These are phyloP conservation scores for Bettongia penicillata DNA, from an alignment of 2,113 vertebrate species.

Conservation along the genomic window DNA sequence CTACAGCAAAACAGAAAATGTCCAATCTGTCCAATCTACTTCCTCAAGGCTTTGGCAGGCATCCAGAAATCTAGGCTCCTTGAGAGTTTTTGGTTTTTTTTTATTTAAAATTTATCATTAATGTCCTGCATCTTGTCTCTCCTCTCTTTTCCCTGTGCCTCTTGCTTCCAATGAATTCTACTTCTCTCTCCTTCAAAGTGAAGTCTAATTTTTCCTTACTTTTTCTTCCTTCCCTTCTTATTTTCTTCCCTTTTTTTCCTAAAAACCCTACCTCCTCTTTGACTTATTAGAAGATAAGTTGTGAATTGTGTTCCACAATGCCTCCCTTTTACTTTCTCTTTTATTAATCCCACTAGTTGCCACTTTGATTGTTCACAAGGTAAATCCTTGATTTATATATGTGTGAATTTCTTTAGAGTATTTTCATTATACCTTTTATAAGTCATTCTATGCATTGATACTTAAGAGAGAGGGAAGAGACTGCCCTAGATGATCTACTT, in stretches of 20 bases:
- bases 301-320: not conserved
- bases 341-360: not conserved
- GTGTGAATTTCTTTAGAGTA: not conserved
- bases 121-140: not conserved
- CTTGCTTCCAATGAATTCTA: not conserved
- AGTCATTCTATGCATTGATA: not conserved
- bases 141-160: not conserved
- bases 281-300: not conserved
- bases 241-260: not conserved
- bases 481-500: not conserved
- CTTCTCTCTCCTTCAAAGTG: not conserved
- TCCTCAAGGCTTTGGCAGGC: not conserved
- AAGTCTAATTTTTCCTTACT: not conserved
- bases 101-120: not conserved
- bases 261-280: not conserved
- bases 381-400: not conserved
- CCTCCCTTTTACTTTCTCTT: not conserved
- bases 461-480: not conserved
- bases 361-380: not conserved
- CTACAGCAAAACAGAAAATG: not conserved
- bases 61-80: not conserved
- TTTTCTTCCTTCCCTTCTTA: not conserved
- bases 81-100: not conserved
- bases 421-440: not conserved
- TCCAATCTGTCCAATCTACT: not conserved